Base-by-base conservation (phyloP, 2,888 invertebrate genomes). In the Leptogaster cylindrica region DNA sequence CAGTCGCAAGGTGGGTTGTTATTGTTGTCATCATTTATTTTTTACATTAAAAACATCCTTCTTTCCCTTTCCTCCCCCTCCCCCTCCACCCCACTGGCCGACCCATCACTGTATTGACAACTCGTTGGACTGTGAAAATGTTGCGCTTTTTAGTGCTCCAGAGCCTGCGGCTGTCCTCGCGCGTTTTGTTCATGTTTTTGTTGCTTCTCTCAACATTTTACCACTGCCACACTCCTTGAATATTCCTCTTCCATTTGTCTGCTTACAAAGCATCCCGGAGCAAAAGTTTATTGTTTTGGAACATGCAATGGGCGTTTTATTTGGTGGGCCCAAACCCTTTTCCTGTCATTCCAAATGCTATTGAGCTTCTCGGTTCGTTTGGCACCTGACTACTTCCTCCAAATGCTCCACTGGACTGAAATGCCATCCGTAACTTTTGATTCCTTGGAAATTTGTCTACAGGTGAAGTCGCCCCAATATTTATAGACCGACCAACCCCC, bases 291-390 rank as follows among this genome's bases (percentile, higher is more conserved):
- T 64, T 64, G 33, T 48, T 31, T 14, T 12, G 3, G 27, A 48
- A 48, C 63, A 64, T 64, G 63, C 63, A 64, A 64, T 44, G 48
- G 63, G 63, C 33, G 63, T 41, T 27, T 58, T 41, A 28, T 44
- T 28, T n/a, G n/a, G n/a, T n/a, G n/a, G n/a, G n/a, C n/a, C n/a
- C n/a, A n/a, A n/a, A n/a, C n/a, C n/a, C n/a, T n/a, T n/a, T n/a
- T n/a, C n/a, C n/a, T n/a, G n/a, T n/a, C n/a, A n/a, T n/a, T n/a
- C n/a, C n/a, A n/a, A n/a, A n/a, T n/a, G n/a, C n/a, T n/a, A n/a
- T n/a, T n/a, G n/a, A n/a, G n/a, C n/a, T n/a, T n/a, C n/a, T n/a
- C n/a, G n/a, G n/a, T n/a, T n/a, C n/a, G n/a, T n/a, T n/a, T n/a
- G n/a, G n/a, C n/a, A n/a, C n/a, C n/a, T n/a, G n/a, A n/a, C n/a